Conservation (phyloP, 2,113 vertebrate genomes). For the Meles meles region DNA sequence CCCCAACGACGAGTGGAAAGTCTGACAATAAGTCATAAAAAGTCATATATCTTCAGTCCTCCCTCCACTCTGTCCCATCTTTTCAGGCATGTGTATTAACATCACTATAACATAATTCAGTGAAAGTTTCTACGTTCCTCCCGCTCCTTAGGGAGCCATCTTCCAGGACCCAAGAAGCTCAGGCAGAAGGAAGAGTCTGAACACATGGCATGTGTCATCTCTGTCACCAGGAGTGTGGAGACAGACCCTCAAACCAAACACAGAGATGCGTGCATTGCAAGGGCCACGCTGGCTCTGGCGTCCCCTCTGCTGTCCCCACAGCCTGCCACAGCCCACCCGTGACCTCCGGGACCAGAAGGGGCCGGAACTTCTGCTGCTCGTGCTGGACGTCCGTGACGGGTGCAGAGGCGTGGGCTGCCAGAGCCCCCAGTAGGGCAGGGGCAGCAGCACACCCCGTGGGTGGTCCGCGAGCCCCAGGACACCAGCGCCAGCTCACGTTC, state of each 20-base stretch:
- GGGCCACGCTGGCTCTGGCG: neutral
- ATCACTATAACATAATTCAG: accelerated
- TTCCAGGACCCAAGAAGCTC: accelerated
- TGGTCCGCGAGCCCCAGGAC: accelerated
- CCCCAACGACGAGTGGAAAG: neutral
- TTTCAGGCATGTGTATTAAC: accelerated
- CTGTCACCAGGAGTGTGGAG: accelerated
- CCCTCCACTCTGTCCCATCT: accelerated
- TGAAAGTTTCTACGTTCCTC: accelerated
- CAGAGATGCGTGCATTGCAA: accelerated
- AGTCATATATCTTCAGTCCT: accelerated
- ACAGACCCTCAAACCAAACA: accelerated
- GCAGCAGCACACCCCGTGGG: neutral
- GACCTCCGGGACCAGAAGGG: neutral
- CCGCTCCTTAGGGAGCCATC: accelerated
- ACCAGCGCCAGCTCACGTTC: accelerated
- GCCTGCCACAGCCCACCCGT: neutral
- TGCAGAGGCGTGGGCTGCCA: accelerated
- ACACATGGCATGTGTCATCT: accelerated
- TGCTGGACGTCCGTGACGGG: neutral
- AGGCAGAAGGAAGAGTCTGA: accelerated
- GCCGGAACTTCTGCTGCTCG: accelerated
- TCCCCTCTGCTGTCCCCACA: neutral
- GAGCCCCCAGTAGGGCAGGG: neutral
- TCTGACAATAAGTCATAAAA: accelerated